Base-by-base conservation (phyloP, 1,140 invertebrate species). In the Pantala flavescens region DNA sequence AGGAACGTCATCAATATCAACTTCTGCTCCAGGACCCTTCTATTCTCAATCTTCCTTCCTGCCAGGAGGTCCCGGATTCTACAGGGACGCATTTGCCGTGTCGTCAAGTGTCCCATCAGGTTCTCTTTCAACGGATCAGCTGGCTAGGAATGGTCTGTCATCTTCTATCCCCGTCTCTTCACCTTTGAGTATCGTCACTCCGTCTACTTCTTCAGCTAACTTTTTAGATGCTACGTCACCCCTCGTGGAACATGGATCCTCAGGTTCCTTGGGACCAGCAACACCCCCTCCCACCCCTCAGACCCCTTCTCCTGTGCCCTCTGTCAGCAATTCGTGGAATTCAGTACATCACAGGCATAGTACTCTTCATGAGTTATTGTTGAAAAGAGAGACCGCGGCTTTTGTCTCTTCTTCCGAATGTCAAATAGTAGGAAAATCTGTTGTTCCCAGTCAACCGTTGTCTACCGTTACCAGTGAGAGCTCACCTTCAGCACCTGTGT, bases 281-380 rank as follows among this genome's bases (percentile, higher is more conserved):
- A 63, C 49, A 5, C 49, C 49, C n/a, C 49, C 49, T 63, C 49
- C 49, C 2, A 63, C 49, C 49, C 49, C 49, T 16, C 49, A 63
- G 49, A 63, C 49, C 14, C 49, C 49, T 14, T 63, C 49, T 12
- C 49, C 49, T 5, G 49, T 63, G 49, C 49, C 49, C 14, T 63
- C 49, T 12, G 49, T 63, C 16, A 12, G 49, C n/a, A 63, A 16
- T 12, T 19, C n/a, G 14, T 63, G 16, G 14, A 63, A 63, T 19
- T 21, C 49, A 5, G 49, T 14, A 19, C 49, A 63, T 14, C 49
- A 86, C 73, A 82, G 83, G 77, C 84, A 83, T 72, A 84, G 81
- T 80, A 84, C 84, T 0, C 77, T 88, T 71, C 90, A 91, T 75
- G 90, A 91, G 76, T 77, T 91, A n/a, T 80, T 93, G 11, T 84